phyloP scores from a whole-genome alignment of 23 tunicate genomes.

The Aplidium turbinatum region DNA sequence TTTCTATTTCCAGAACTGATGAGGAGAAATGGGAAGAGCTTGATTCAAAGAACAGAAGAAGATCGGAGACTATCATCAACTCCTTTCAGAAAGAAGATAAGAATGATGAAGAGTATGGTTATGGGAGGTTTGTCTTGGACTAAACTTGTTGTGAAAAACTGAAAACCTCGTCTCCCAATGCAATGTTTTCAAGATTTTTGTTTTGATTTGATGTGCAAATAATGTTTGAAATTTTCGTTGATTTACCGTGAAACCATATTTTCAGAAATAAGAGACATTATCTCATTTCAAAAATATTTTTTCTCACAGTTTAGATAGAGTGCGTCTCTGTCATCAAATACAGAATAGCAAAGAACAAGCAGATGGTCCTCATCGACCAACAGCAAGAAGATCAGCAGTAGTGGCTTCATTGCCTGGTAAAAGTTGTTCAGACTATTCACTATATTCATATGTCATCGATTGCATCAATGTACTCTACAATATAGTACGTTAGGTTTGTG shows the following conservation, averaged over 20 bases:
- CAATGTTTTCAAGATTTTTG: no score
- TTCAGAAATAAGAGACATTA: neutral
- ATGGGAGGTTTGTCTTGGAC: neutral
- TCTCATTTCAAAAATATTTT: neutral
- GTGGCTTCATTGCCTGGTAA: slow-evolving; percentile 62
- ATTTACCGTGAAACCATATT: neutral
- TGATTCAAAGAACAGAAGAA: slow-evolving; percentile 21
- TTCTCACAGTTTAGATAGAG: neutral
- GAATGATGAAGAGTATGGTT: neutral
- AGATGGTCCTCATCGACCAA: slow-evolving; percentile 38
- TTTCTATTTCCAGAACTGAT: no score
- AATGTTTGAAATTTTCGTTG: slow-evolving; percentile 2
- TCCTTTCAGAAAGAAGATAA: slow-evolving; percentile 4
- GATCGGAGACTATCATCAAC: slow-evolving; percentile 37
- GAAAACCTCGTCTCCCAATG: no score
- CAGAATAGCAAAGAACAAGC: neutral
- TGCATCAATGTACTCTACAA: no score
- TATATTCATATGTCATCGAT: no score
- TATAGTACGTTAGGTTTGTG: neutral
- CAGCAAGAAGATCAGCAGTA: slow-evolving; percentile 59
- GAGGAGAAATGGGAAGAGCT: no score
- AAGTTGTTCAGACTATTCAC: neutral
- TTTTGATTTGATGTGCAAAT: neutral
- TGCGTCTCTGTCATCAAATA: neutral
- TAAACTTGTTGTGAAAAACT: neutral